Percentiles rank a stretch among this genome's conserved stretches.
These are phyloP conservation scores for Megaustenia siamemsis DNA, from an alignment of 2,888 invertebrate genomes.

Conservation along the genomic window DNA sequence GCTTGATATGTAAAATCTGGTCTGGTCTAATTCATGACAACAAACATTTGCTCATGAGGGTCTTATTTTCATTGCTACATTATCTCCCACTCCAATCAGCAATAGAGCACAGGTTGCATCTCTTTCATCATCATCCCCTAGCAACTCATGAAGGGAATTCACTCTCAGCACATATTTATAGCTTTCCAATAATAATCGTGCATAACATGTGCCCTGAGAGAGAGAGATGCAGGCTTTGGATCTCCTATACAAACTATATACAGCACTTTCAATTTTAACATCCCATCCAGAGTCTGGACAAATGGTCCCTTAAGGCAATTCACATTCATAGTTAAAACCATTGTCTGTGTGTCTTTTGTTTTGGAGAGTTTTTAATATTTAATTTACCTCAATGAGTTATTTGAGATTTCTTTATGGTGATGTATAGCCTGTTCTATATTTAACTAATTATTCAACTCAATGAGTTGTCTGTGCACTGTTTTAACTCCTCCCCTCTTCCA, in stretches of 20 bases:
- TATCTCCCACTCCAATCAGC: not conserved
- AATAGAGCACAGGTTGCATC: not conserved
- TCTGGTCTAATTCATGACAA: not conserved
- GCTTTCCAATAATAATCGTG: not conserved
- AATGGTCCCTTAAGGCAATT: not conserved
- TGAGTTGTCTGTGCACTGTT: too few species aligned
- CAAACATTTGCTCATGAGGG: not conserved
- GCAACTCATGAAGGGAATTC: not conserved
- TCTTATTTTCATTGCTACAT: not conserved
- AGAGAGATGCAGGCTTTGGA: not conserved
- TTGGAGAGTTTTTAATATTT: too few species aligned
- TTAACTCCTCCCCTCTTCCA: too few species aligned
- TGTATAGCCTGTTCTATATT: too few species aligned
- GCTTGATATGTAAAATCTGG: not conserved
- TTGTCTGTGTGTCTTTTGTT: too few species aligned
- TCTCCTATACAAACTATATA: not conserved
- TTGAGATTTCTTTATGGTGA: too few species aligned
- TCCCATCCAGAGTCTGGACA: not conserved
- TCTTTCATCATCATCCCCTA: too few species aligned
- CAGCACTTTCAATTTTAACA: not conserved
- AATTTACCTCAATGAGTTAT: too few species aligned
- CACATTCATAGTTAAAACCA: too few species aligned
- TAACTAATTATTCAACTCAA: too few species aligned
- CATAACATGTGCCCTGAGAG: not conserved
- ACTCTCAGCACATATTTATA: not conserved